A percentile compares a stretch with the other conserved stretches of the same genome.
Evolutionary conservation across 2,888 invertebrate genomes (phyloP).

Genomic region (Ypsolopha sequella): DNA sequence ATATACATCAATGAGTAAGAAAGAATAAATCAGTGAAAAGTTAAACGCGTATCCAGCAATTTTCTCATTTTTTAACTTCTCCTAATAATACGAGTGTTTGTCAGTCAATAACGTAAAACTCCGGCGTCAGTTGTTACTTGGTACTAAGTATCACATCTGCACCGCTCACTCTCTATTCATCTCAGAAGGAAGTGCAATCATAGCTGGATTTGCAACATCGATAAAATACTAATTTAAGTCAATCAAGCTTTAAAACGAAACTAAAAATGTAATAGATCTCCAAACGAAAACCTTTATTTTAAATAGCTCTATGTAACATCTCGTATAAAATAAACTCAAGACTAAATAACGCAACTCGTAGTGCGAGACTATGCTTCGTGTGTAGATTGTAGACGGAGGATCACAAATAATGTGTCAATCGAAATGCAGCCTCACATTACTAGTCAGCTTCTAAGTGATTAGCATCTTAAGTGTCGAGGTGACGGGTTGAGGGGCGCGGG

Average conservation of each 20-base stretch:
- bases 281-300: constrained; percentile 3
- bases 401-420: constrained; percentile 28
- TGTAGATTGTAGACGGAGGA: constrained; percentile 12
- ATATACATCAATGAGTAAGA: no score
- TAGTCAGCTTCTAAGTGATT: constrained; percentile 26
- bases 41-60: constrained; percentile 2
- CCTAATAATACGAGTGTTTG: not conserved
- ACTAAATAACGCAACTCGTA: constrained; percentile 19
- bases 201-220: not conserved
- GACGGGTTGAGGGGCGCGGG: constrained; percentile 12
- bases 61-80: not conserved
- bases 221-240: not conserved
- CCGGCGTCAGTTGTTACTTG: not conserved
- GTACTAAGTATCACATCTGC: not conserved
- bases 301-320: constrained; percentile 11
- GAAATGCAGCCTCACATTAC: constrained; percentile 52
- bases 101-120: not conserved
- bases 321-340: constrained; percentile 26
- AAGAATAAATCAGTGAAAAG: constrained; percentile 7
- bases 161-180: not conserved
- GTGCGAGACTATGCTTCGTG: constrained; percentile 21
- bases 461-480: constrained; percentile 11
- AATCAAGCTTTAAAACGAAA: not conserved
- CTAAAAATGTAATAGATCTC: not conserved
- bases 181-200: not conserved